Base-by-base conservation (phyloP, 2,888 invertebrate species). In the Eucriotettix oculatus region DNA sequence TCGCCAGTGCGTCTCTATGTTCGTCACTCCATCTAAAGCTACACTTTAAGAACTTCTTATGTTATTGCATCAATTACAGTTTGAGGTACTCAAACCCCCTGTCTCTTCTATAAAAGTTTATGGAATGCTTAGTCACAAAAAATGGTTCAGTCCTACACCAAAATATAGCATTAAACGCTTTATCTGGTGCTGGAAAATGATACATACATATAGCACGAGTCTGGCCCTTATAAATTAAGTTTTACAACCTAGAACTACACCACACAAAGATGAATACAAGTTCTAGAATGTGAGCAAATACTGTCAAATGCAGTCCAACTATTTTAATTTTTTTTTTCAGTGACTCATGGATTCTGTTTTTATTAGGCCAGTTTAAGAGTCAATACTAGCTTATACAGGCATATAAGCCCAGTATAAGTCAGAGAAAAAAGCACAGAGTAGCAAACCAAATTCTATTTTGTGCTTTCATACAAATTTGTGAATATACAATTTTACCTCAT, bases 1-100 rank as follows among this genome's bases (percentile, higher is more conserved):
- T 29, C 29, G 58, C 63, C 64, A 62, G 62, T 62, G 63, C 63
- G 60, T 62, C 62, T 54, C 57, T 61, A 59, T 61, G 58, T 59
- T 63, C 57, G 42, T 64, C 64, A 66, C 66, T 66, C 61, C 42
- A 63, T 63, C 66, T 66, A 66, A 63, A 63, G 64, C 64, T 66
- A 66, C 64, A 65, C 64, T 62, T 65, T 61, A 65, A 64, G 64
- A 64, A 63, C 61, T 62, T 65, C 54, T 58, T 75, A 74, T 74
- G 73, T 76, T 76, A 76, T 76, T 76, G 76, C 76, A 75, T 76
- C 74, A 74, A 74, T 75, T 75, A 75, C 74, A 75, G 74, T 75
- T 72, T 74, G 75, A 75, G 76, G 74, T 75, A 74, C 75, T 75
- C 73, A 73, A 74, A 74, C 75, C 75, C 75, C 75, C 63, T 63